Percentiles rank a stretch among this genome's conserved stretches.
phyloP scores from a whole-genome alignment of 2,888 invertebrate species.

The Synanthedon andrenaeformis region DNA sequence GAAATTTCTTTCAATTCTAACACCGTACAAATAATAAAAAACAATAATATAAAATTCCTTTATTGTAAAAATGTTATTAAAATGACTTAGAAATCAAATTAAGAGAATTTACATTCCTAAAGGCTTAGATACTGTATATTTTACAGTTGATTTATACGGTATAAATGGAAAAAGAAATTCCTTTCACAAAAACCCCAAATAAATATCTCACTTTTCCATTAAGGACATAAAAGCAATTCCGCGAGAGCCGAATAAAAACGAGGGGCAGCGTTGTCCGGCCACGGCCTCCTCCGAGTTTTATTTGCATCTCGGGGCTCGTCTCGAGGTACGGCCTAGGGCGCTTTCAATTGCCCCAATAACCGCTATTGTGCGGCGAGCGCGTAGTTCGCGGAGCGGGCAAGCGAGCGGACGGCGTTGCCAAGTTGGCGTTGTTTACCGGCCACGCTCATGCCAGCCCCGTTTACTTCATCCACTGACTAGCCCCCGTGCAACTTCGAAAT shows the following conservation, averaged over 20 bases:
- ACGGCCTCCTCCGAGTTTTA: conserved; percentile 55
- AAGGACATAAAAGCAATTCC: conserved; percentile 66
- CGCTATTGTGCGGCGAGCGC: conserved; percentile 40
- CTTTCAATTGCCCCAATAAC: conserved; percentile 60
- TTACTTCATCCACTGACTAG: conserved; percentile 18
- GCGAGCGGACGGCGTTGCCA: conserved; percentile 6
- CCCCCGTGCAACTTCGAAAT: conserved; percentile 51
- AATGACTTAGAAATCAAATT: too few relatives aligned
- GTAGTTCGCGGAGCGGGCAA: conserved; percentile 8
- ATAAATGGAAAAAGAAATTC: conserved; percentile 42
- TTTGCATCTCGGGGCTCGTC: conserved; percentile 59
- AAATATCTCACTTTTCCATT: conserved; percentile 67
- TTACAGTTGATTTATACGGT: background rate
- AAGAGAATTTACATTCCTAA: too few relatives aligned
- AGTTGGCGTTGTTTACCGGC: conserved; percentile 12
- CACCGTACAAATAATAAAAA: too few relatives aligned
- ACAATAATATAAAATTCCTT: too few relatives aligned
- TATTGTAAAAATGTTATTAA: too few relatives aligned
- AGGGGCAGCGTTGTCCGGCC: conserved; percentile 62
- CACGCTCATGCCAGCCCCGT: conserved; percentile 10
- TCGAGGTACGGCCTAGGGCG: conserved; percentile 25
- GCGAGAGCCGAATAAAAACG: conserved; percentile 67
- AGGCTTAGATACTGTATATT: background rate
- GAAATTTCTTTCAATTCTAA: too few relatives aligned
- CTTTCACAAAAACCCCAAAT: conserved; percentile 51